Conservation (phyloP, 2,113 vertebrate genomes). For the Promerops cafer region DNA sequence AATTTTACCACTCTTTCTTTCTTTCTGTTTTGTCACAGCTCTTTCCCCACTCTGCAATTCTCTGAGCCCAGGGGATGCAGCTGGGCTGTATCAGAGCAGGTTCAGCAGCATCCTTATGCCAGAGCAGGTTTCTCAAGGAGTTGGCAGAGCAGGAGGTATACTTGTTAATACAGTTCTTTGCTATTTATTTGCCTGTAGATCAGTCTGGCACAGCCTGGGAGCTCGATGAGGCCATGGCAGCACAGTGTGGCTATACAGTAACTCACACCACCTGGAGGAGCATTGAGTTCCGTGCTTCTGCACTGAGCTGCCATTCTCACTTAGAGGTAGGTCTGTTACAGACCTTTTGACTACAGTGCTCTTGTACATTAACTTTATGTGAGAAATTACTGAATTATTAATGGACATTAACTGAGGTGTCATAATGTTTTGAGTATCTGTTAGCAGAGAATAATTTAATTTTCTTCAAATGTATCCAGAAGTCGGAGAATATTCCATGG, state of each 20-base stretch:
- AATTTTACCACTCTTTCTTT: neutral
- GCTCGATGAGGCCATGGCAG: neutral
- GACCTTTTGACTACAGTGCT: neutral
- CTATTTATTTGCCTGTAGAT: conserved; percentile 5
- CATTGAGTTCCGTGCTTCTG: conserved; percentile 24
- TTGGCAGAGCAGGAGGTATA: neutral
- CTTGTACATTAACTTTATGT: neutral
- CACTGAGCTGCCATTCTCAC: conserved; percentile 38
- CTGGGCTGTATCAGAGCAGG: neutral
- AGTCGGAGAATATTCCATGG: neutral
- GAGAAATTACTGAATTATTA: neutral
- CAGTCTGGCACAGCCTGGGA: conserved; percentile 17
- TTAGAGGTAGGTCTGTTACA: neutral
- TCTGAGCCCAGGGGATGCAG: neutral
- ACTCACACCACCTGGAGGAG: neutral
- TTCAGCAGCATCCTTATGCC: neutral
- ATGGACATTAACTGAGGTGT: neutral
- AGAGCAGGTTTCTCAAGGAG: neutral
- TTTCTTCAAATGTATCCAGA: neutral
- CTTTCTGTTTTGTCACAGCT: neutral
- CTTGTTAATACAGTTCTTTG: neutral
- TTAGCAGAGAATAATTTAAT: neutral
- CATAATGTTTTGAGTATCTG: neutral
- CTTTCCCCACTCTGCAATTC: neutral
- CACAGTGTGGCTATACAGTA: conserved; percentile 38